Conservation (phyloP, 1,140 invertebrate species). For the Brachionus angularis region DNA sequence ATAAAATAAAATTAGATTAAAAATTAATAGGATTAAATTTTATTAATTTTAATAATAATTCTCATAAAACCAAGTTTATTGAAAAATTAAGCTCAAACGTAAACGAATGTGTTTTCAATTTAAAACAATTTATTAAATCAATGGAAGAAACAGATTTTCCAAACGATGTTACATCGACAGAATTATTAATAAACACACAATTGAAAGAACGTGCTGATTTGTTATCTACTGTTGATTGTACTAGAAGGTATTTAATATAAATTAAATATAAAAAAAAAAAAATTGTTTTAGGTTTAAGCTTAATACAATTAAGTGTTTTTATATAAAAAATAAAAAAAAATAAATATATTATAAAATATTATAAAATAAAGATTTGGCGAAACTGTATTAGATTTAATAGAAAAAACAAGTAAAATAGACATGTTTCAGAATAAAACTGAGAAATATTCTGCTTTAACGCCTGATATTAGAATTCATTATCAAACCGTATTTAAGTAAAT, state of each 20-base stretch:
- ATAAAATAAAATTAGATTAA: no score
- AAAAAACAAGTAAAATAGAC: conserved; percentile 43
- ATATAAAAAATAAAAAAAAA: no score
- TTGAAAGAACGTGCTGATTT: conserved; percentile 34
- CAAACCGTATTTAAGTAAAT: conserved; percentile 44
- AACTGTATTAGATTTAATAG: conserved; percentile 39
- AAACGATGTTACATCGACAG: conserved; percentile 72
- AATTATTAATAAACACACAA: conserved; percentile 58
- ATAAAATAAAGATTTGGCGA: conserved; percentile 41
- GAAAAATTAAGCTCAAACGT: conserved; percentile 47
- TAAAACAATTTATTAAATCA: conserved; percentile 69
- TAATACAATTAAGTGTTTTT: no score
- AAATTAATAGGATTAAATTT: no score
- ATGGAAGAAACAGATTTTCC: conserved; percentile 74
- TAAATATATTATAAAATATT: no score
- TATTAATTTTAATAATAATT: no score
- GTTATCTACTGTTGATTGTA: conserved; percentile 28
- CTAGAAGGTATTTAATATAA: conserved; percentile 10
- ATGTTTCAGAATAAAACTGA: conserved; percentile 39
- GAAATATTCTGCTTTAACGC: conserved; percentile 41
- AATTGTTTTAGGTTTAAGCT: neutral
- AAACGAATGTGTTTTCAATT: conserved; percentile 19
- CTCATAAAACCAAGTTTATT: conserved; percentile 64
- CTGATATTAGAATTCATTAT: conserved; percentile 41
- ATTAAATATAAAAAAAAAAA: neutral